Percentiles rank a stretch among this genome's conserved stretches.
Conservation (phyloP, 2,888 invertebrate species). For the Drosophila parthenogenetica region DNA sequence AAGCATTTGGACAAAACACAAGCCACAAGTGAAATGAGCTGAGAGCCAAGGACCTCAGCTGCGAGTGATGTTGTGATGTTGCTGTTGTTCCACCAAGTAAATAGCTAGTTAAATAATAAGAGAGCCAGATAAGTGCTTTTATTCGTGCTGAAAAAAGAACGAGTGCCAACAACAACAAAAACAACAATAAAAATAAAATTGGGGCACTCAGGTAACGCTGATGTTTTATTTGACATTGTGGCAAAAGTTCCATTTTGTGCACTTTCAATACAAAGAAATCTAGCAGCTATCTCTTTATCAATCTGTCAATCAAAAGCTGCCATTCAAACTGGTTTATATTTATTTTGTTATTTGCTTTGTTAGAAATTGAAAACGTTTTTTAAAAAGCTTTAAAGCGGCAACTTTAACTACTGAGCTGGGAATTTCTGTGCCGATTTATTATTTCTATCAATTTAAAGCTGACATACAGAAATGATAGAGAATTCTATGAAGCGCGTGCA, state of each 20-base stretch:
- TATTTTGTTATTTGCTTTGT: not conserved
- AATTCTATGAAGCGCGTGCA: no score
- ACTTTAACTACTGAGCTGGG: no score
- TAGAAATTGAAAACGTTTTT: not conserved
- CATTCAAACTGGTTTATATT: not conserved
- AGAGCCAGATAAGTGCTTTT: constrained; percentile 53
- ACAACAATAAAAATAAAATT: constrained; percentile 6
- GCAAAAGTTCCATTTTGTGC: constrained; percentile 14
- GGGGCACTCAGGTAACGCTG: constrained; percentile 26
- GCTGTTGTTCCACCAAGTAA: constrained; percentile 24
- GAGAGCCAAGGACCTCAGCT: constrained; percentile 49
- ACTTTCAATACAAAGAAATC: not conserved
- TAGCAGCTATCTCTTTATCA: not conserved
- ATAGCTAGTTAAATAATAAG: constrained; percentile 54
- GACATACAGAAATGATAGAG: no score
- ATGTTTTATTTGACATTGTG: constrained; percentile 24
- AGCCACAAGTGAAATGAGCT: constrained; percentile 33
- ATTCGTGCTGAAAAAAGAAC: constrained; percentile 13
- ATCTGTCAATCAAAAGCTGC: constrained; percentile 4
- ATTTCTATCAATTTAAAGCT: no score
- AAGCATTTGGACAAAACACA: constrained; percentile 24
- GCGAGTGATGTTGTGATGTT: constrained; percentile 14
- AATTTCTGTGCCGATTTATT: no score
- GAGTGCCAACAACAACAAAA: constrained; percentile 6
- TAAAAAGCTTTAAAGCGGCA: no score